phyloP scores from a whole-genome alignment of 2,113 vertebrate genomes.

The Oryzias javanicus region DNA sequence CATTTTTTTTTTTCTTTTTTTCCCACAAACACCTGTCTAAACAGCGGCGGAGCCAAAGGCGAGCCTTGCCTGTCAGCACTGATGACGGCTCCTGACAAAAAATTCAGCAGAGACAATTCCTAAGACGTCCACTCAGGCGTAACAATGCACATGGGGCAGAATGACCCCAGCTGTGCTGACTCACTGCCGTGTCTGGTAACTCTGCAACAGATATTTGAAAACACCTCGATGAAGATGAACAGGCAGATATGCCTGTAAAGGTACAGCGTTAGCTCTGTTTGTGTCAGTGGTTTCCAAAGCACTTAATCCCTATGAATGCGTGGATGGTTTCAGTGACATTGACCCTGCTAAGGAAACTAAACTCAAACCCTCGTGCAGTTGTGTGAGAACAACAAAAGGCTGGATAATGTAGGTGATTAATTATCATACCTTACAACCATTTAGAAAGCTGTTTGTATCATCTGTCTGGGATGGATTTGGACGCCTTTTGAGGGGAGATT shows the following conservation, averaged over 20 bases:
- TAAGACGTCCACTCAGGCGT: constrained; percentile 64
- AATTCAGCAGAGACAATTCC: constrained; percentile 63
- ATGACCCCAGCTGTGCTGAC: constrained; percentile 58
- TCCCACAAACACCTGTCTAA: constrained; percentile 82
- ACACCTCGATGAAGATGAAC: constrained; percentile 38
- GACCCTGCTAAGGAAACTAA: constrained; percentile 37
- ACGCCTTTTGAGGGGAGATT: constrained; percentile 65
- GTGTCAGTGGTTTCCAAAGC: constrained; percentile 34
- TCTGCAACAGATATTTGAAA: constrained; percentile 10
- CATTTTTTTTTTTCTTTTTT: constrained; percentile 79
- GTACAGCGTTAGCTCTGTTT: constrained; percentile 31
- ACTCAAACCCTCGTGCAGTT: constrained; percentile 38
- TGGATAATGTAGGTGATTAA: constrained; percentile 62
- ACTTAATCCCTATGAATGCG: constrained; percentile 41
- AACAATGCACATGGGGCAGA: constrained; percentile 64
- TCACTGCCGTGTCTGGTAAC: constrained; percentile 21
- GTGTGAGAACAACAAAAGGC: constrained; percentile 55
- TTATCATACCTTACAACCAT: constrained; percentile 71
- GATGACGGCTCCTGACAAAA: constrained; percentile 71
- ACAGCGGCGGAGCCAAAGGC: constrained; percentile 76
- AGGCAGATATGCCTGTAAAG: constrained; percentile 5
- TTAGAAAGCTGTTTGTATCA: constrained; percentile 69
- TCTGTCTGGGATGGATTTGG: constrained; percentile 65
- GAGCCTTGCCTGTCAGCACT: constrained; percentile 70
- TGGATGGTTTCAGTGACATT: constrained; percentile 35